phyloP scores from a whole-genome alignment of 2,113 vertebrate species.

The Callorhinus ursinus region DNA sequence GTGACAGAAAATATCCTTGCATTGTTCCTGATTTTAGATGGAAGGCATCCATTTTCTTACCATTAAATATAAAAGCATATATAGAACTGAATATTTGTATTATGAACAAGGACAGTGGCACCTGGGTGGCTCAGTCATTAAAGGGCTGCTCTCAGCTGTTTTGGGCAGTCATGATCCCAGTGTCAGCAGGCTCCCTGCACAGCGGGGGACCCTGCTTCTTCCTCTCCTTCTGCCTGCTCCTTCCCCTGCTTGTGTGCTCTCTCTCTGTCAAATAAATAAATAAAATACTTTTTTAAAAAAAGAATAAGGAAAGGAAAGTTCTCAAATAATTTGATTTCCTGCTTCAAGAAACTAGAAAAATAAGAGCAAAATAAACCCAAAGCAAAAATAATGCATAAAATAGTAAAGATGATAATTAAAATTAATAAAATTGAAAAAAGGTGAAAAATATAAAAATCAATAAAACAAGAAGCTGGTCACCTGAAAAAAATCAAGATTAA shows the following conservation, averaged over 20 bases:
- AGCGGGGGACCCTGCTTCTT: too few relatives aligned
- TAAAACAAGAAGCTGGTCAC: background rate
- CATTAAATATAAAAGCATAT: background rate
- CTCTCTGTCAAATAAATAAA: too few relatives aligned
- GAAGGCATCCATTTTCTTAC: background rate
- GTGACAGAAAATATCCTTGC: background rate
- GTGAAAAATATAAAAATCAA: background rate
- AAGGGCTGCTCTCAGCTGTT: too few relatives aligned
- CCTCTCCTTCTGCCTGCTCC: too few relatives aligned
- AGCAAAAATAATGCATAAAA: background rate
- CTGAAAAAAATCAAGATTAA: background rate
- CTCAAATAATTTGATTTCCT: background rate
- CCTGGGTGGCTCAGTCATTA: too few relatives aligned
- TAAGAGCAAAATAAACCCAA: background rate
- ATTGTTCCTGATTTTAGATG: background rate
- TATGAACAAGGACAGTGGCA: background rate
- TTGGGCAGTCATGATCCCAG: too few relatives aligned
- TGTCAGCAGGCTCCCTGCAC: too few relatives aligned
- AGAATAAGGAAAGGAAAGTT: background rate
- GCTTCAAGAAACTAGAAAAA: background rate
- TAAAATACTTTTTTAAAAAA: too few relatives aligned
- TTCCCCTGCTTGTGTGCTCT: too few relatives aligned
- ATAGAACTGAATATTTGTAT: background rate
- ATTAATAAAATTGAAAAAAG: background rate
- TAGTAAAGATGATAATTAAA: background rate